Evolutionary conservation across 1,140 invertebrate species (phyloP).

Genomic region (Drosophila saltans): DNA sequence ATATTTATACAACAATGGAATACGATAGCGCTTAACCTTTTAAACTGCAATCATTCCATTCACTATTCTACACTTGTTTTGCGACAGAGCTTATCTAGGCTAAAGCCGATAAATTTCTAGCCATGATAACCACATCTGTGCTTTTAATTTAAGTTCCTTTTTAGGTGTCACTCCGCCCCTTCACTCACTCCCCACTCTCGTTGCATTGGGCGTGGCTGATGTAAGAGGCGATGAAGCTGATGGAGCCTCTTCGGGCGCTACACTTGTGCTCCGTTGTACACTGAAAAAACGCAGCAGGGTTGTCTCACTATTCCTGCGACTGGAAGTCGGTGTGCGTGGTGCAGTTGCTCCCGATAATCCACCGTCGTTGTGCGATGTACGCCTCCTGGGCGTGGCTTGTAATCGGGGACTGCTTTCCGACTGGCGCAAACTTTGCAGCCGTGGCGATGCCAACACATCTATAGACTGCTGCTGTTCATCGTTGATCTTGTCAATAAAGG

Average conservation of each 20-base stretch:
- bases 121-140: too few species aligned
- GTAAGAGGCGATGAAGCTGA: constrained; percentile 14
- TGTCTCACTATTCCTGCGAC: constrained; percentile 79
- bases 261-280: constrained; percentile 55
- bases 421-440: constrained; percentile 68
- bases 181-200: constrained; percentile 64
- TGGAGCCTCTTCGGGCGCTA: constrained; percentile 22
- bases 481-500: constrained; percentile 68
- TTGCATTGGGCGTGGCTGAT: constrained; percentile 42
- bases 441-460: constrained; percentile 65
- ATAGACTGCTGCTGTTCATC: constrained; percentile 38
- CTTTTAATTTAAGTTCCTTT: not conserved
- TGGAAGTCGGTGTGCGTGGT: constrained; percentile 71
- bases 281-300: constrained; percentile 78
- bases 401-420: constrained; percentile 69
- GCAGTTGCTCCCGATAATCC: constrained; percentile 13
- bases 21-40: not conserved
- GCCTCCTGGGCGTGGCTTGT: constrained; percentile 59
- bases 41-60: not conserved
- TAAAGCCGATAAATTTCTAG: not conserved
- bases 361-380: constrained; percentile 59
- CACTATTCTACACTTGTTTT: not conserved
- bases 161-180: not conserved
- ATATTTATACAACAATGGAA: not conserved
- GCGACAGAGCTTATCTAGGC: not conserved